Base-by-base conservation (phyloP, 2,797 vertebrate species). In the Gymnoscopelus microlampas region DNA sequence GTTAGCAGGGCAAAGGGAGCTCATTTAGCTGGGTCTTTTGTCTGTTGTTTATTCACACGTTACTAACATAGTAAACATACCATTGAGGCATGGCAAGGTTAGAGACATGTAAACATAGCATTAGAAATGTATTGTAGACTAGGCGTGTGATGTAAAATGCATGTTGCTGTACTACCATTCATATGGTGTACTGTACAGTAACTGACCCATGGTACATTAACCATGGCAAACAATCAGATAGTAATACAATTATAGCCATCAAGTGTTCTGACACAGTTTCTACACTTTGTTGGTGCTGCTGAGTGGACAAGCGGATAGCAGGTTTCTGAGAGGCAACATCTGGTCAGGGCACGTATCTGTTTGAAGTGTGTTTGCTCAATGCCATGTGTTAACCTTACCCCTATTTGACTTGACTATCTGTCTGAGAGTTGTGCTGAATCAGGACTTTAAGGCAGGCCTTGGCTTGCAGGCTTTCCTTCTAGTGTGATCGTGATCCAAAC, bases 321-420 rank as follows among this genome's bases (percentile, higher is more conserved):
- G 74, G 71, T 70, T 66, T 73, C 54, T 53, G 39, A 64, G 69
- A 51, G 66, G 76, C 83, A 15, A 58, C 70, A 86, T 75, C 82
- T 82, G 83, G 77, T 85, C 88, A 78, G 82, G 81, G 67, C 71
- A 44, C 4, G 57, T 65, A n/a, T 78, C 69, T 74, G 59, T 91
- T 88, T 88, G 76, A 85, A 60, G 69, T 74, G 11, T 86, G 75
- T 87, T 86, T 89, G 77, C 79, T 78, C 26, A 71, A 73, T 84
- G 74, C 80, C 66, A 68, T 56, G 77, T 76, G 87, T 80, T 80
- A 76, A 70, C 69, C 66, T 57, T 64, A 54, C 78, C 66, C 65
- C 44, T 77, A 54, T 85, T 85, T 89, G 80, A 65, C 69, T 79
- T 69, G 70, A 44, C 39, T 44, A 44, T 65, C 63, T 47, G 53